Conservation (phyloP, 2,113 vertebrate species). For the Hyla sarda region DNA sequence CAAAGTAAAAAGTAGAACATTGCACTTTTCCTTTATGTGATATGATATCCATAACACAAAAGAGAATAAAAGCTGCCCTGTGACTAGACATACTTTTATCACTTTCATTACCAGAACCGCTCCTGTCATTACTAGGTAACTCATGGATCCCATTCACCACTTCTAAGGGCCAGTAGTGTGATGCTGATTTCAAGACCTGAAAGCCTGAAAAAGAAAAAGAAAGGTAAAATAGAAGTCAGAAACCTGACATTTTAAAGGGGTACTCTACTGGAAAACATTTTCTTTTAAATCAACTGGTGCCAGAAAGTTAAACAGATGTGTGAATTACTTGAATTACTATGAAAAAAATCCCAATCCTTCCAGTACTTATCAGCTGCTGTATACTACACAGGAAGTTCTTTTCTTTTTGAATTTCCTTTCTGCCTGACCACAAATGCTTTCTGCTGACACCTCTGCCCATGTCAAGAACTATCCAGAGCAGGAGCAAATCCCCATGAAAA, state of each 20-base stretch:
- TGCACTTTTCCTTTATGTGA: neutral
- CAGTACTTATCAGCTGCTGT: too few species aligned
- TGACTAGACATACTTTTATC: conserved; percentile 72
- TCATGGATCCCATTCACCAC: conserved; percentile 88
- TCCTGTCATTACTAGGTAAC: conserved; percentile 86
- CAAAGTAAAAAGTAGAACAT: neutral
- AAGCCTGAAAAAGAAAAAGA: conserved; percentile 77
- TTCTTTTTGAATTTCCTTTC: too few species aligned
- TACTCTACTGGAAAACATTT: too few species aligned
- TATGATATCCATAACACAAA: neutral
- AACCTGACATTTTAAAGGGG: neutral
- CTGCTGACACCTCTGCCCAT: too few species aligned
- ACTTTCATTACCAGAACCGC: conserved; percentile 74
- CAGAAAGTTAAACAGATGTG: too few species aligned
- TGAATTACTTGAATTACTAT: too few species aligned
- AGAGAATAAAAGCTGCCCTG: neutral
- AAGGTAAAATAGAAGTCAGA: neutral
- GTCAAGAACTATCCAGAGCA: too few species aligned
- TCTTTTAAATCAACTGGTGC: too few species aligned
- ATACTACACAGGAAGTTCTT: too few species aligned
- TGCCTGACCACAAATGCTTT: too few species aligned
- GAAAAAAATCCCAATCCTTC: too few species aligned
- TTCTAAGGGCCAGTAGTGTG: conserved; percentile 94
- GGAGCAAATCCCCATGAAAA: too few species aligned
- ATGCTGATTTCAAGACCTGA: conserved; percentile 85